phyloP scores from a whole-genome alignment of 2,797 vertebrate genomes.

The Tragelaphus eurycerus region DNA sequence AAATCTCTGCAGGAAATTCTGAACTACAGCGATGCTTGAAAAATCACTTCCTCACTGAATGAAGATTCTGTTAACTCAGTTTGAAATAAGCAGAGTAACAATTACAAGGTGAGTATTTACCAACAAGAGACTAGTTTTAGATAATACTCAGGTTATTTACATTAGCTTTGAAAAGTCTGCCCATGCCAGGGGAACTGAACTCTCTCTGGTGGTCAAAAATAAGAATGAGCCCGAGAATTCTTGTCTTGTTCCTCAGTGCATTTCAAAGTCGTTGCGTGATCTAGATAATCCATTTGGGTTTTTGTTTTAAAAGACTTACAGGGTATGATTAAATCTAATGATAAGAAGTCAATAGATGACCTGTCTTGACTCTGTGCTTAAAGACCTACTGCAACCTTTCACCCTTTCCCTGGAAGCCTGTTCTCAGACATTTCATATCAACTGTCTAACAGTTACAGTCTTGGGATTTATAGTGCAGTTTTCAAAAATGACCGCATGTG shows the following conservation, averaged over 20 bases:
- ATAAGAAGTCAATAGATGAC: not conserved
- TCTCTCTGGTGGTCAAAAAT: not conserved
- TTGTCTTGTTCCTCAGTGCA: not conserved
- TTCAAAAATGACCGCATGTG: conserved; percentile 5
- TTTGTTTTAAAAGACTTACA: not conserved
- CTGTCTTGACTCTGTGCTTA: not conserved
- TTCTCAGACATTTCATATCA: not conserved
- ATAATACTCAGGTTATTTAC: not conserved
- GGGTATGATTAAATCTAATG: not conserved
- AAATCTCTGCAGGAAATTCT: not conserved
- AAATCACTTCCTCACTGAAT: not conserved
- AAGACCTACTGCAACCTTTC: not conserved
- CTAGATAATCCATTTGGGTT: not conserved
- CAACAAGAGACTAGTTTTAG: not conserved
- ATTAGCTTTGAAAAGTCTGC: not conserved
- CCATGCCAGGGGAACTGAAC: not conserved
- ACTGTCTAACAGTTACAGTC: not conserved
- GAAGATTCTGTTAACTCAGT: conserved; percentile 4
- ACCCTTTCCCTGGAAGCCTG: not conserved
- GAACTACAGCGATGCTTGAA: not conserved
- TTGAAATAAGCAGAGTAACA: conserved; percentile 10
- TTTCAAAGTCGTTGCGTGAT: not conserved
- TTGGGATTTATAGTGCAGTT: conserved; percentile 22
- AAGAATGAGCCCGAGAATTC: not conserved
- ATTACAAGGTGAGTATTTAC: conserved; percentile 20